A percentile compares a stretch with the other conserved stretches of the same genome.
Evolutionary conservation across 30 jellyfish, hydroid and myxozoan genomes (phyloP).

Genomic region (Turritopsis rubra): DNA sequence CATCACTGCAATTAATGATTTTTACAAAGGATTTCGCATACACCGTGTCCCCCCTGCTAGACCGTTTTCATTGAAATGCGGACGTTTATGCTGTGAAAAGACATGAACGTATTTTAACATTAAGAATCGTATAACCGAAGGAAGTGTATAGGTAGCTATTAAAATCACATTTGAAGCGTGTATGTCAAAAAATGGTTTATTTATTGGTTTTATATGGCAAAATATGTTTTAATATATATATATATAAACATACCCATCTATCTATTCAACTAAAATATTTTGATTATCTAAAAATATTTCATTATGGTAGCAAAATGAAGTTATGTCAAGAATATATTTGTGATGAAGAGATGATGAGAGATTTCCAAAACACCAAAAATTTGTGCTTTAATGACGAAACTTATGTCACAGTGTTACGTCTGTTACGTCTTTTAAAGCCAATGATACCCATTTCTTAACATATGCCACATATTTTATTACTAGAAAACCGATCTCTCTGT

Average conservation of each 20-base stretch:
- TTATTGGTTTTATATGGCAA: not conserved
- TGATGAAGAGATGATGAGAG: too few species aligned
- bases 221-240: too few species aligned
- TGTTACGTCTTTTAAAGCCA: too few species aligned
- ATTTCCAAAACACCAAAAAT: too few species aligned
- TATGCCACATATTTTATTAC: too few species aligned
- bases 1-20: not conserved
- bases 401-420: too few species aligned
- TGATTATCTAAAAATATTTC: not conserved
- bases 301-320: too few species aligned
- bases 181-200: not conserved
- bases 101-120: not conserved
- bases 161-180: not conserved
- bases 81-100: not conserved
- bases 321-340: too few species aligned
- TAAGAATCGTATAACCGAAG: not conserved
- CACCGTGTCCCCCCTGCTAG: not conserved
- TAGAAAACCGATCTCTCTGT: too few species aligned
- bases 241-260: too few species aligned
- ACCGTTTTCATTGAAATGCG: not conserved
- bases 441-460: too few species aligned
- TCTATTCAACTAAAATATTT: not conserved
- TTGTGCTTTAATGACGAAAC: too few species aligned
- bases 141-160: not conserved
- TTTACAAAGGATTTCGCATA: not conserved